Base-by-base conservation (phyloP, 2,113 vertebrate genomes). In the Lepidothrix coronata region DNA sequence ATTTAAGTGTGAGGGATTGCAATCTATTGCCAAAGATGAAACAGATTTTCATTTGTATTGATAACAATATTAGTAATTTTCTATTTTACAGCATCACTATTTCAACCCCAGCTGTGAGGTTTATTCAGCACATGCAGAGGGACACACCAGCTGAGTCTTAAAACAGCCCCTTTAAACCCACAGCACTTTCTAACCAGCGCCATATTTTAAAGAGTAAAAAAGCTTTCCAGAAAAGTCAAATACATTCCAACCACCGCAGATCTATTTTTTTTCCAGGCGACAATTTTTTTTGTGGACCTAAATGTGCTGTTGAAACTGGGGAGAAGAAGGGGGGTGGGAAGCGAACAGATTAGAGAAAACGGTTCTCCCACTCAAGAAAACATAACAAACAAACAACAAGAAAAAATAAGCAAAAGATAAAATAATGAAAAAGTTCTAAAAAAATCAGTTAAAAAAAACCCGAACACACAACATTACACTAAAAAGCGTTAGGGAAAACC, bases 141-240 rank as follows among this genome's bases (percentile, higher is more conserved):
- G 52, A 59, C 14, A 1, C 37, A 17, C 20, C 43, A 25, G 52
- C 62, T 16, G 57, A 66, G 54, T 62, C 66, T 52, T 31, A 23
- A 75, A 93, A 55, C 48, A 8, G 81, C 52, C 46, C 66, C 70
- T 87, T 91, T 88, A 83, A 93, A 78, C 49, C 43, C 21, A 2
- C 41, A 37, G 28, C 27, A 8, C 41, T 74, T 92, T 72, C 25
- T 57, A 63, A 65, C 54, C 58, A 24, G n/a, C 23, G 4, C 41
- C 3, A 3, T 61, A 23, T 61, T 91, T 84, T 44, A 85, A 58
- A 55, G 57, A 30, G 35, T 13, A 73, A 77, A 79, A 92, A 92
- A 74, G 59, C 75, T 86, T 88, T 90, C 88, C 93, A 95, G 85
- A 93, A 83, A 89, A 90, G 59, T 80, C 55, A 80, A 70, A 88